A percentile compares a stretch with the other conserved stretches of the same genome.
Conservation (phyloP, 2,113 vertebrate genomes). For the Plecturocebus donacophilus region DNA sequence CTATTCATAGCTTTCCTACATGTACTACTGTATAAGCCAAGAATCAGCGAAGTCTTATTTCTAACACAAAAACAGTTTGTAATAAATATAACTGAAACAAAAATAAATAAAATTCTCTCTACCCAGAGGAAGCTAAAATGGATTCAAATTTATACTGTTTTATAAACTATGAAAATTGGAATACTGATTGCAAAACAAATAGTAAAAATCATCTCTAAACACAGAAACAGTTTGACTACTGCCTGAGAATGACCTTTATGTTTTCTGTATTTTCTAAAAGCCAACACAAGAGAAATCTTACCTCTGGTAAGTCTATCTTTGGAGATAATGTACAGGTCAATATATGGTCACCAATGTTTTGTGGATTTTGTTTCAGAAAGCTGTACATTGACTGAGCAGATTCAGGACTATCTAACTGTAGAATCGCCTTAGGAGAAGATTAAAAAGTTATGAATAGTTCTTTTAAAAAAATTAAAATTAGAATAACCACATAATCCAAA, state of each 20-base stretch:
- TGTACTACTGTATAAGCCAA: neutral
- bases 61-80: neutral
- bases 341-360: slow-evolving; percentile 76
- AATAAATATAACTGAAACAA: neutral
- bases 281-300: slow-evolving; percentile 53
- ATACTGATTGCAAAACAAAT: neutral
- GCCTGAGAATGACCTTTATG: neutral
- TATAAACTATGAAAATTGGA: neutral
- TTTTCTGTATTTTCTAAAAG: neutral
- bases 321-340: slow-evolving; percentile 81
- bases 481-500: neutral
- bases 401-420: slow-evolving; percentile 82
- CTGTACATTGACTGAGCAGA: slow-evolving; percentile 82
- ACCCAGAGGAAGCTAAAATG: neutral
- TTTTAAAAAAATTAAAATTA: slow-evolving; percentile 34
- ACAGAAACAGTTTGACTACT: neutral
- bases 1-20: neutral
- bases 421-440: slow-evolving; percentile 82
- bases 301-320: slow-evolving; percentile 59
- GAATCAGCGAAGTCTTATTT: slow-evolving; percentile 3
- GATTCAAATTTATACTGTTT: neutral
- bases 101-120: neutral
- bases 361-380: slow-evolving; percentile 84
- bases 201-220: neutral
- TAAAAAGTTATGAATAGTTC: neutral